These are phyloP conservation scores for Protonibea diacanthus DNA, from an alignment of 2,797 vertebrate species.

Conservation along the genomic window DNA sequence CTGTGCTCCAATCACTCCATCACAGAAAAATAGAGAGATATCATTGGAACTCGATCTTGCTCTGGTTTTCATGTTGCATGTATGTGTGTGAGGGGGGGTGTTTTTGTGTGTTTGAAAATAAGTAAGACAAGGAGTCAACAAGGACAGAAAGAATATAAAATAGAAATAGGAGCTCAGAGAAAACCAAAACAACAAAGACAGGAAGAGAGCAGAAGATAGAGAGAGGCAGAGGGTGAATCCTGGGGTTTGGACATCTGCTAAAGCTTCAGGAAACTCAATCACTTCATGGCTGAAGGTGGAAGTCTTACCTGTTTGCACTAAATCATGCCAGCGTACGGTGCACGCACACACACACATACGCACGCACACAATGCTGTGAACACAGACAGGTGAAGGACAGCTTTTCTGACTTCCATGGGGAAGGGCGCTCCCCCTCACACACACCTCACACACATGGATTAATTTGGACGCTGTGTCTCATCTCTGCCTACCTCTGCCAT, in stretches of 20 bases:
- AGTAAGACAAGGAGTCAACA: conserved; percentile 4
- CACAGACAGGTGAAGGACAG: conserved; percentile 65
- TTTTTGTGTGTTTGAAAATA: not conserved
- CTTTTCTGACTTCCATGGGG: conserved; percentile 64
- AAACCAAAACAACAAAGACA: conserved; percentile 39
- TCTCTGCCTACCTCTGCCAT: conserved; percentile 63
- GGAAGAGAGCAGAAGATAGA: conserved; percentile 36
- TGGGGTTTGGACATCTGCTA: conserved; percentile 80
- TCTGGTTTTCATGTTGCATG: too few species aligned
- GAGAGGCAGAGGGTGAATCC: conserved; percentile 48
- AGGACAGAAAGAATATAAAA: conserved; percentile 21
- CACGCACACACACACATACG: conserved; percentile 28
- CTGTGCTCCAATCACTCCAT: too few species aligned
- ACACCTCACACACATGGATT: conserved; percentile 42
- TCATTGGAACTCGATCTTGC: too few species aligned
- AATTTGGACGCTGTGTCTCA: conserved; percentile 56
- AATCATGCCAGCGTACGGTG: conserved; percentile 55
- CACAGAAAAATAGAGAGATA: too few species aligned
- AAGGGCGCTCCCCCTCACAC: conserved; percentile 3
- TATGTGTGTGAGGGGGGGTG: not conserved
- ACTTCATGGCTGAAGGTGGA: conserved; percentile 85
- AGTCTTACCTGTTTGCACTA: conserved; percentile 71
- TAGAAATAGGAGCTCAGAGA: conserved; percentile 16
- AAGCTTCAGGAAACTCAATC: conserved; percentile 89
- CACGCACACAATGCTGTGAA: conserved; percentile 4